phyloP scores from a whole-genome alignment of 2,888 invertebrate species.

The Stenolophus ochropezus region DNA sequence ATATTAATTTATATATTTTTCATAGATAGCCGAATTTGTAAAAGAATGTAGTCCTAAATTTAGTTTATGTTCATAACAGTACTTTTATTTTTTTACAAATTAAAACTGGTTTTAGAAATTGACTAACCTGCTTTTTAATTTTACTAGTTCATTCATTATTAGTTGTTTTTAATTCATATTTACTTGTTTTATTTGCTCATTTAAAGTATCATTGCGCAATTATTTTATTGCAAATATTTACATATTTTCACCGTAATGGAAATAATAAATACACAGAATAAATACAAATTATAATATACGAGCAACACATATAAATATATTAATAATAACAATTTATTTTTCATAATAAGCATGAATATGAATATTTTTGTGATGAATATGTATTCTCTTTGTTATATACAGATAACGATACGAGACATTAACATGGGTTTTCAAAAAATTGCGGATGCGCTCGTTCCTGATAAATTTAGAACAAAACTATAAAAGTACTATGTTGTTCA shows the following conservation, averaged over 20 bases:
- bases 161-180: neutral
- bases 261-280: neutral
- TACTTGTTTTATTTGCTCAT: neutral
- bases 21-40: neutral
- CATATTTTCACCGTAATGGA: neutral
- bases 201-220: neutral
- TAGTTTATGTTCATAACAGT: neutral
- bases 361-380: no score
- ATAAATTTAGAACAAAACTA: no score
- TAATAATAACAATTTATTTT: no score
- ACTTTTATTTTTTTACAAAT: neutral
- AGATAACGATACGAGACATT: no score
- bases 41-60: neutral
- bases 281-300: neutral
- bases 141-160: neutral
- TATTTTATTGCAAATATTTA: neutral
- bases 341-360: no score
- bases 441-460: no score
- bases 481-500: no score
- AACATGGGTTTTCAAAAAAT: no score
- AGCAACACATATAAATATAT: no score
- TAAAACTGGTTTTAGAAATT: constrained; percentile 10
- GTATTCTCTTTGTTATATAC: no score
- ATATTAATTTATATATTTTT: no score
- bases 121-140: neutral